A percentile compares a stretch with the other conserved stretches of the same genome.
These are phyloP conservation scores for Pempheris klunzingeri DNA, from an alignment of 2,797 vertebrate species.

Conservation along the genomic window DNA sequence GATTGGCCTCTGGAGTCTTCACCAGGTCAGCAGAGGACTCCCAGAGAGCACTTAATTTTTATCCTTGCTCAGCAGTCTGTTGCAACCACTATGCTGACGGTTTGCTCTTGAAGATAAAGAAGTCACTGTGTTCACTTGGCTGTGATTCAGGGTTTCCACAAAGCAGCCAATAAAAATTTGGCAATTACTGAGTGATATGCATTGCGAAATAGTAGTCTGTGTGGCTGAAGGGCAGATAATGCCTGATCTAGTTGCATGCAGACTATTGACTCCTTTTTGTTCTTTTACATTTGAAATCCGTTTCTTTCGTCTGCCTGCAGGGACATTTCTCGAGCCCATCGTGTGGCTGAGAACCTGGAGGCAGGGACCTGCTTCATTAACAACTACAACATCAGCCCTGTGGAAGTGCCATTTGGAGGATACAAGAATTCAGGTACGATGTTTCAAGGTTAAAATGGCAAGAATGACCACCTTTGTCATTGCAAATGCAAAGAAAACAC, in stretches of 20 bases:
- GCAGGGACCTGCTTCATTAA: conserved; percentile 96
- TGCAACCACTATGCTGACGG: background rate
- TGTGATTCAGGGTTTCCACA: background rate
- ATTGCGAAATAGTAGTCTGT: background rate
- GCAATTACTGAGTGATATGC: background rate
- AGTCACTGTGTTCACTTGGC: background rate
- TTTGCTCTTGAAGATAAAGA: conserved; percentile 5
- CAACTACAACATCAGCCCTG: conserved; percentile 93
- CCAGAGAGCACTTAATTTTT: background rate
- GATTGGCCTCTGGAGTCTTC: conserved; percentile 96
- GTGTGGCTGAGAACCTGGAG: conserved; percentile 91
- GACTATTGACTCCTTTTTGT: background rate
- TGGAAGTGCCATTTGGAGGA: conserved; percentile 96
- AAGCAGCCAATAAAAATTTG: background rate
- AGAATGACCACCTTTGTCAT: background rate
- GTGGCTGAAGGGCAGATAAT: background rate
- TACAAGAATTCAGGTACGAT: conserved; percentile 95
- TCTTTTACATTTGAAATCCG: background rate
- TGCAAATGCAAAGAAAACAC: background rate
- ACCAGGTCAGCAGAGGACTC: conserved; percentile 87
- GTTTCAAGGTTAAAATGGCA: background rate
- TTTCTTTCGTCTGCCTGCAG: conserved; percentile 71
- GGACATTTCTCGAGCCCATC: conserved; percentile 94
- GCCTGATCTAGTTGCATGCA: background rate
- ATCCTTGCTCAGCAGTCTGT: background rate